Evolutionary conservation across 2,888 invertebrate species (phyloP).

Genomic region (Sycophila texana): DNA sequence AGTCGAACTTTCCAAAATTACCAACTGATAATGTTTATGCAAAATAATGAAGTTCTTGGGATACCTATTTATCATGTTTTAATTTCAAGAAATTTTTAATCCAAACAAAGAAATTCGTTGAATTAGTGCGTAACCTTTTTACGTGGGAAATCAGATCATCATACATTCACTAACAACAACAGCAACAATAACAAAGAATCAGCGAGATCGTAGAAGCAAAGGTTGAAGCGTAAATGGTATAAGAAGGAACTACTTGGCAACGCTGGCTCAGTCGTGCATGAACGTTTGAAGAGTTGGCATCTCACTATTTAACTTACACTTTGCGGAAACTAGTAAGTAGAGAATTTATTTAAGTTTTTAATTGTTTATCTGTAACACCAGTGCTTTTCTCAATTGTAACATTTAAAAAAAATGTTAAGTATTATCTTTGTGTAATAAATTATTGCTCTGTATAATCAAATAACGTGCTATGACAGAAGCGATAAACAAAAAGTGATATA

Average conservation of each 20-base stretch:
- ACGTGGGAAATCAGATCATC: conserved; percentile 37
- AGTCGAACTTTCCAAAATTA: too few species aligned
- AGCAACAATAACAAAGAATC: conserved; percentile 50
- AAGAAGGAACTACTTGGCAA: conserved; percentile 48
- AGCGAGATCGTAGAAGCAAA: conserved; percentile 34
- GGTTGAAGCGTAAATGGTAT: conserved; percentile 51
- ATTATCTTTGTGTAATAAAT: neutral
- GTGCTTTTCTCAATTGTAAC: neutral
- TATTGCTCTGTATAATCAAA: neutral
- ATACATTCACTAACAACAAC: conserved; percentile 43
- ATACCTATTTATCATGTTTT: neutral
- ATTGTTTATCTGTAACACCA: neutral
- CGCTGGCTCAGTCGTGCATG: conserved; percentile 44
- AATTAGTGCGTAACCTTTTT: conserved; percentile 39
- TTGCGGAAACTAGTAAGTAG: conserved; percentile 20
- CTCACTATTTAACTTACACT: neutral
- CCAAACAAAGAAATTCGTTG: conserved; percentile 49
- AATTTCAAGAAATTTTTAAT: conserved; percentile 22
- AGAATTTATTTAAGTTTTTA: neutral
- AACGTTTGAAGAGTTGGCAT: conserved; percentile 43
- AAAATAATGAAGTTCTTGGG: conserved; percentile 3
- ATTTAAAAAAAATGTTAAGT: neutral
- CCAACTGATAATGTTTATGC: neutral
- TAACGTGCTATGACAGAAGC: too few species aligned
- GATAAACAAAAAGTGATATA: too few species aligned